Conservation (phyloP, 1,140 invertebrate species). For the Trichogramma pretiosum region DNA sequence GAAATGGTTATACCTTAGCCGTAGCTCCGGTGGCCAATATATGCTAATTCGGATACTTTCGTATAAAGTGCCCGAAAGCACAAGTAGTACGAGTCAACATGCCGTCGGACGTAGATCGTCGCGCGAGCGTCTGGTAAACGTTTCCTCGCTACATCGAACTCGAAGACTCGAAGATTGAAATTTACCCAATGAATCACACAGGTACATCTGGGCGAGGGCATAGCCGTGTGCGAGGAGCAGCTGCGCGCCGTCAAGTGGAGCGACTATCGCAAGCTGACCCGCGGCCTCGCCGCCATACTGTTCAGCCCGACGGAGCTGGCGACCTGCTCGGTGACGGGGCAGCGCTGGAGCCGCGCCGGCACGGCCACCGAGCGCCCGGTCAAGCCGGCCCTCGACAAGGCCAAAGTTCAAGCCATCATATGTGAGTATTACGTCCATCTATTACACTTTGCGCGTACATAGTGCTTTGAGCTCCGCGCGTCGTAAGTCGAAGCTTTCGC, state of each 20-base stretch:
- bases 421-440: no score
- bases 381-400: slow-evolving; percentile 60
- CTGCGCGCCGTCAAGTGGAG: slow-evolving; percentile 62
- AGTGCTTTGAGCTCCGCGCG: no score
- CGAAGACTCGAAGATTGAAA: no score
- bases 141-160: no score
- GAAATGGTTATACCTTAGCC: no score
- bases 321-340: slow-evolving; percentile 64
- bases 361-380: slow-evolving; percentile 57
- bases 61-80: neutral
- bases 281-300: slow-evolving; percentile 60
- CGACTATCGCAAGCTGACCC: slow-evolving; percentile 62
- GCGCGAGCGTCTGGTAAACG: no score
- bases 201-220: slow-evolving; percentile 64
- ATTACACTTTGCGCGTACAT: no score
- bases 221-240: slow-evolving; percentile 61
- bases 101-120: no score
- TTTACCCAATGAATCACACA: no score
- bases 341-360: slow-evolving; percentile 63
- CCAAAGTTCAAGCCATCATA: slow-evolving; percentile 65
- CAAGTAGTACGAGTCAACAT: neutral
- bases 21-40: no score
- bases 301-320: slow-evolving; percentile 65
- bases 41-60: neutral
- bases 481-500: no score